Percentiles rank a stretch among this genome's conserved stretches.
Conservation (phyloP, 2,113 vertebrate species). For the Scortum barcoo region DNA sequence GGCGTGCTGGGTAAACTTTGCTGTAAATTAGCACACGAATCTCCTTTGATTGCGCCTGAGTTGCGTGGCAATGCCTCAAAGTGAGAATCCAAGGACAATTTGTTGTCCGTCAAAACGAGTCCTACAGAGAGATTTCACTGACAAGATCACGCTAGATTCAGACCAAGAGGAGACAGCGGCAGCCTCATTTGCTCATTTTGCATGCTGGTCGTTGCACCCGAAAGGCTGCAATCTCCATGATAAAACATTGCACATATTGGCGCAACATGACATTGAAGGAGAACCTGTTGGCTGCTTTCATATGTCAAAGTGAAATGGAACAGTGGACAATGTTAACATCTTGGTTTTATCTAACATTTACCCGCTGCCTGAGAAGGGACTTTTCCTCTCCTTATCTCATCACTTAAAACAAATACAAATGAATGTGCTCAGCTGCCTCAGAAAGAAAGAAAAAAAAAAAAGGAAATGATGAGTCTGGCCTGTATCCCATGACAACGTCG, state of each 20-base stretch:
- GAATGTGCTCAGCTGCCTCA: constrained; percentile 71
- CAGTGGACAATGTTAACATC: constrained; percentile 29
- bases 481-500: constrained; percentile 79
- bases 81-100: constrained; percentile 17
- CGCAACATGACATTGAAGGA: neutral
- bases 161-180: neutral
- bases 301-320: constrained; percentile 28
- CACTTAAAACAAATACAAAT: constrained; percentile 71
- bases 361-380: constrained; percentile 24
- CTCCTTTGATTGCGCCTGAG: constrained; percentile 4
- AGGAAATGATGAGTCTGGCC: constrained; percentile 62
- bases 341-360: constrained; percentile 55
- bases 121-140: constrained; percentile 1
- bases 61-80: constrained; percentile 6
- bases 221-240: neutral
- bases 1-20: constrained; percentile 18
- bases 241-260: constrained; percentile 2
- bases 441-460: no score
- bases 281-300: constrained; percentile 34
- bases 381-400: constrained; percentile 65
- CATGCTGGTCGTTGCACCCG: neutral
- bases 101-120: constrained; percentile 20
- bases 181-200: constrained; percentile 7
- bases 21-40: constrained; percentile 47
- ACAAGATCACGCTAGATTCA: neutral